Percentiles rank a stretch among this genome's conserved stretches.
Conservation (phyloP, 2,113 vertebrate genomes). For the Bubo bubo region DNA sequence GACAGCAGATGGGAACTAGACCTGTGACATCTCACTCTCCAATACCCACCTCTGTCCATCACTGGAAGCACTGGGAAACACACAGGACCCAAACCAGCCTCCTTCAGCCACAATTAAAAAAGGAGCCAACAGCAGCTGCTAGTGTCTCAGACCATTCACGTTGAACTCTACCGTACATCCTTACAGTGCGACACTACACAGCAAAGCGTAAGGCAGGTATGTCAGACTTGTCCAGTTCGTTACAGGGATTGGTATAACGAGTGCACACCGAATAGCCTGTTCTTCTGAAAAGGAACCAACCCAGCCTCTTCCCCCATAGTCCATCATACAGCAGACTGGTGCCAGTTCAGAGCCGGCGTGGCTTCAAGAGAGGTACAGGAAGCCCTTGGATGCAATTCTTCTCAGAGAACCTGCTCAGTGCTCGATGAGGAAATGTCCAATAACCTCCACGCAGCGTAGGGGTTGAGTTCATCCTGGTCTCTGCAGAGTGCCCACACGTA, state of each 20-base stretch:
- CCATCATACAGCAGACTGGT: fast-evolving
- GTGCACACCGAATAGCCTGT: background rate
- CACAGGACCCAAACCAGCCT: background rate
- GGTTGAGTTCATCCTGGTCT: conserved; percentile 94
- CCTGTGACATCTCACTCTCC: background rate
- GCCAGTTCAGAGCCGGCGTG: background rate
- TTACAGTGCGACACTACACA: background rate
- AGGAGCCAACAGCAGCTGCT: background rate
- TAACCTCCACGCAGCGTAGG: conserved; percentile 90
- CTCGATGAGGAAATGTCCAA: conserved; percentile 93
- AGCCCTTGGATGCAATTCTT: background rate
- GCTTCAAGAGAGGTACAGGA: background rate
- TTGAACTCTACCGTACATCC: background rate
- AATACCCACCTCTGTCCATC: background rate
- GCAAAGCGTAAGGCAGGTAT: background rate
- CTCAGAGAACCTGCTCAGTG: conserved; percentile 93
- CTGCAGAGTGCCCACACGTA: conserved; percentile 96
- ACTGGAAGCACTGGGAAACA: background rate
- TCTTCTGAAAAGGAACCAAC: background rate
- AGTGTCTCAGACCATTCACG: background rate
- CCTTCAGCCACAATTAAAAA: background rate
- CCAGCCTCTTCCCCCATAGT: background rate
- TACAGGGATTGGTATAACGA: background rate
- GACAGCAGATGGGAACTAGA: background rate
- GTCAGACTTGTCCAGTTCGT: background rate